These are phyloP conservation scores for Dendrolimus punctatus DNA, from an alignment of 1,140 invertebrate genomes.

Conservation along the genomic window DNA sequence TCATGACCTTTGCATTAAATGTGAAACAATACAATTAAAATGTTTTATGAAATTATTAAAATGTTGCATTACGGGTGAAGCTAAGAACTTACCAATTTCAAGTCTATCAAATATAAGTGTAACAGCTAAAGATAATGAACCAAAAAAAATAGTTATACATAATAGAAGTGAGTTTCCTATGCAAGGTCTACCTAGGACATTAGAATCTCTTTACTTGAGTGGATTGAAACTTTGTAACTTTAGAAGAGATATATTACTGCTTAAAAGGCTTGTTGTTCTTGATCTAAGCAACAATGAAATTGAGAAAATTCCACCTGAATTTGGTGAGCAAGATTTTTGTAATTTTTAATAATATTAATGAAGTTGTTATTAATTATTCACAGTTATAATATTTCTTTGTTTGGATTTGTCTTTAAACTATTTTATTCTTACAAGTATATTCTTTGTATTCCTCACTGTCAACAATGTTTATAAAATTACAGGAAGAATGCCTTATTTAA, in stretches of 20 bases:
- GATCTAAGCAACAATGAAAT: conserved; percentile 87
- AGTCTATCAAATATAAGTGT: conserved; percentile 70
- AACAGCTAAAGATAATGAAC: conserved; percentile 65
- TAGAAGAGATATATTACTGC: conserved; percentile 76
- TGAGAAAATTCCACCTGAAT: conserved; percentile 79
- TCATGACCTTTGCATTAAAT: conserved; percentile 79
- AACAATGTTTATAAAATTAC: conserved; percentile 18
- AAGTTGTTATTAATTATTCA: no score
- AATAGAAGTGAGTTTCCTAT: conserved; percentile 77
- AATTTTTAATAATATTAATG: background rate
- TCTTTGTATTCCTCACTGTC: no score
- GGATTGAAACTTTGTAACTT: conserved; percentile 76
- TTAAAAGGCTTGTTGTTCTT: conserved; percentile 77
- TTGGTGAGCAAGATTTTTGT: conserved; percentile 1
- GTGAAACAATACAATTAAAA: conserved; percentile 78
- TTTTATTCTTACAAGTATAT: no score
- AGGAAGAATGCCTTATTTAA: conserved; percentile 74
- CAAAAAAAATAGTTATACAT: conserved; percentile 76
- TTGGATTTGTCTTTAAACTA: no score
- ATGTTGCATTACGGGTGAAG: conserved; percentile 74
- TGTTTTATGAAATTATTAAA: conserved; percentile 78
- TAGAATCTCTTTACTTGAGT: conserved; percentile 73
- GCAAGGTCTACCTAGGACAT: conserved; percentile 78
- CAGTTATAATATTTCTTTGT: no score
- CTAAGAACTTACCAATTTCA: conserved; percentile 42